Percentiles rank a stretch among this genome's conserved stretches.
phyloP scores from a whole-genome alignment of 2,113 vertebrate species.

The Morphnarchus princeps region DNA sequence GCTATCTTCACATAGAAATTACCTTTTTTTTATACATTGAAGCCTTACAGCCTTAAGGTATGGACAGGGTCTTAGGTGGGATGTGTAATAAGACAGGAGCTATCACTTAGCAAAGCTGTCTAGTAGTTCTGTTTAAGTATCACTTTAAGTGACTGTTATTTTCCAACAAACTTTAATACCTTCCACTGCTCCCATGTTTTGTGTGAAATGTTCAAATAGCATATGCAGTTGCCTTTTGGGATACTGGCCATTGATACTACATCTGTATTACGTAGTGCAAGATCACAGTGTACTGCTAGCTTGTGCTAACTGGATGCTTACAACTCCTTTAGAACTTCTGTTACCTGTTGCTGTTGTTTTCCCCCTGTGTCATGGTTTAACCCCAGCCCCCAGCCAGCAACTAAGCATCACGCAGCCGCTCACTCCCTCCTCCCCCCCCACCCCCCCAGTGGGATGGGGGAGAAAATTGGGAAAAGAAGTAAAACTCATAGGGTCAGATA shows the following conservation, averaged over 20 bases:
- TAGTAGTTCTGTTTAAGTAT: neutral
- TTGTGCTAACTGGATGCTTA: neutral
- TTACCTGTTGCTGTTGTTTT: neutral
- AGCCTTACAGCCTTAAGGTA: neutral
- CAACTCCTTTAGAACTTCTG: neutral
- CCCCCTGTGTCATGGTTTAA: too few relatives aligned
- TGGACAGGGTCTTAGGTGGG: neutral
- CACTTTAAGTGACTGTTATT: neutral
- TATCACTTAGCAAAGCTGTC: neutral
- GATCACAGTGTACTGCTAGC: neutral
- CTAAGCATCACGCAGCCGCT: too few relatives aligned
- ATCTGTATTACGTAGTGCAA: neutral
- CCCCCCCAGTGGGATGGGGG: too few relatives aligned
- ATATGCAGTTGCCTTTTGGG: neutral
- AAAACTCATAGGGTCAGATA: too few relatives aligned
- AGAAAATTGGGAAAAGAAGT: too few relatives aligned
- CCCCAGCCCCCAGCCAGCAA: too few relatives aligned
- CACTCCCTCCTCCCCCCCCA: too few relatives aligned
- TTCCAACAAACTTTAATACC: neutral
- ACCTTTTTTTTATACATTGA: neutral
- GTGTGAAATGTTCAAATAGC: neutral
- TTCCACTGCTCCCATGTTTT: neutral
- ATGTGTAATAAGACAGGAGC: neutral
- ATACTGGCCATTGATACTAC: fast-evolving
- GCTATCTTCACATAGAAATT: neutral